Percentiles rank a stretch among this genome's conserved stretches.
phyloP scores from a whole-genome alignment of 2,113 vertebrate species.

The Tetrax tetrax region DNA sequence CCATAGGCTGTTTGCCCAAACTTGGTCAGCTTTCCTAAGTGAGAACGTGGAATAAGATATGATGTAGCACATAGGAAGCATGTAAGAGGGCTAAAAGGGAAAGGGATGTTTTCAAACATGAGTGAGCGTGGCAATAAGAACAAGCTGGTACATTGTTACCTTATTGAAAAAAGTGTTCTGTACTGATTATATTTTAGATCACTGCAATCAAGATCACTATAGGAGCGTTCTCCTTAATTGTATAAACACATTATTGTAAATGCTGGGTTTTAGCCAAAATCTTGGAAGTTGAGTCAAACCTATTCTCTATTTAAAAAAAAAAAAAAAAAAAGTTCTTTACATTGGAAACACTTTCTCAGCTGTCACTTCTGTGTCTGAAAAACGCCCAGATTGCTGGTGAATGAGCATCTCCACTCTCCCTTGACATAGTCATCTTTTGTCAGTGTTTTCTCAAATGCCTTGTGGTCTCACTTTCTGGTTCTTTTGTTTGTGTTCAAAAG shows the following conservation, averaged over 20 bases:
- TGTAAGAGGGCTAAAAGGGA: not conserved
- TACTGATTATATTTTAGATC: conserved; percentile 4
- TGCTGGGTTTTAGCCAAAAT: conserved; percentile 49
- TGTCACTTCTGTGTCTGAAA: not conserved
- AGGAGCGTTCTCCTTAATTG: conserved; percentile 22
- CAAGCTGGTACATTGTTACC: not conserved
- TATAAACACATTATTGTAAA: conserved; percentile 48
- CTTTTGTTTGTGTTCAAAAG: not conserved
- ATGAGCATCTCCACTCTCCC: not conserved
- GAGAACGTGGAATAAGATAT: not conserved
- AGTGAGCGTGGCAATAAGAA: not conserved
- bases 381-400: not conserved
- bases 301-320: not conserved
- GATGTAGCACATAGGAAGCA: not conserved
- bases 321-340: conserved; percentile 43
- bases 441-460: not conserved
- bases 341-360: conserved; percentile 36
- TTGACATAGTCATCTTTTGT: not conserved
- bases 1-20: not conserved
- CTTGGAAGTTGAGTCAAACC: not conserved
- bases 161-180: conserved; percentile 8
- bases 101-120: not conserved
- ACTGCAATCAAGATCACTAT: conserved; percentile 47
- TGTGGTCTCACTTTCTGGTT: not conserved
- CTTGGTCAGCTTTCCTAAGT: not conserved